These are phyloP conservation scores for Oceanites oceanicus DNA, from an alignment of 2,113 vertebrate species.

Conservation along the genomic window DNA sequence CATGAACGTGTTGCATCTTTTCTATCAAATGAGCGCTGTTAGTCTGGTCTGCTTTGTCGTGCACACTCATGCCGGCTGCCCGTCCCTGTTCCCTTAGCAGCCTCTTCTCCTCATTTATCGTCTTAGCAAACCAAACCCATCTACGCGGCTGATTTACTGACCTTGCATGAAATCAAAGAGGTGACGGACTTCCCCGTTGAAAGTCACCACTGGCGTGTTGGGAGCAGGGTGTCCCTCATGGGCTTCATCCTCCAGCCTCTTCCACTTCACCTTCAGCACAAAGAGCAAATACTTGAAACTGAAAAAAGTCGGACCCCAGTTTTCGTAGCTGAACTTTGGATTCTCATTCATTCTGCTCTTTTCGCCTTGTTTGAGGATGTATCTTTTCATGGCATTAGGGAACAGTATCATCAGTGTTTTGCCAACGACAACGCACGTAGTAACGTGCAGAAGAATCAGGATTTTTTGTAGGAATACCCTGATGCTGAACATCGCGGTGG, in stretches of 20 bases:
- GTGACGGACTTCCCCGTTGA: slow-evolving; percentile 53
- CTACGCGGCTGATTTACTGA: background rate
- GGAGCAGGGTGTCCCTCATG: slow-evolving; percentile 77
- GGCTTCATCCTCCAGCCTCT: slow-evolving; percentile 80
- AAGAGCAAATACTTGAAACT: slow-evolving; percentile 75
- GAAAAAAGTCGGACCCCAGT: slow-evolving; percentile 84
- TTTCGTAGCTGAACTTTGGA: slow-evolving; percentile 82
- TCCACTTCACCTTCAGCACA: slow-evolving; percentile 73
- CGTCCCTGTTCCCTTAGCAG: background rate
- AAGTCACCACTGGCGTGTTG: slow-evolving; percentile 76
- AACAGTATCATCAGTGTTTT: slow-evolving; percentile 72
- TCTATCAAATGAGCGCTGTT: background rate
- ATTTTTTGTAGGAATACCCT: slow-evolving; percentile 29
- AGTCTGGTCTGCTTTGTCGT: too few relatives aligned
- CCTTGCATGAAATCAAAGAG: slow-evolving; percentile 80
- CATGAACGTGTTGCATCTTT: background rate
- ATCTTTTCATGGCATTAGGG: slow-evolving; percentile 70
- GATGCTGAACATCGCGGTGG: background rate
- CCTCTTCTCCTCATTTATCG: background rate
- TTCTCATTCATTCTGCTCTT: slow-evolving; percentile 76
- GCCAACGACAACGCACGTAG: slow-evolving; percentile 14
- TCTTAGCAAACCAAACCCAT: background rate
- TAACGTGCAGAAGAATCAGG: slow-evolving; percentile 66
- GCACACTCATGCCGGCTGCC: background rate
- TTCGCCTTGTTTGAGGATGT: slow-evolving; percentile 73